Conservation (phyloP, 2,113 vertebrate genomes). For the Rhea pennata region DNA sequence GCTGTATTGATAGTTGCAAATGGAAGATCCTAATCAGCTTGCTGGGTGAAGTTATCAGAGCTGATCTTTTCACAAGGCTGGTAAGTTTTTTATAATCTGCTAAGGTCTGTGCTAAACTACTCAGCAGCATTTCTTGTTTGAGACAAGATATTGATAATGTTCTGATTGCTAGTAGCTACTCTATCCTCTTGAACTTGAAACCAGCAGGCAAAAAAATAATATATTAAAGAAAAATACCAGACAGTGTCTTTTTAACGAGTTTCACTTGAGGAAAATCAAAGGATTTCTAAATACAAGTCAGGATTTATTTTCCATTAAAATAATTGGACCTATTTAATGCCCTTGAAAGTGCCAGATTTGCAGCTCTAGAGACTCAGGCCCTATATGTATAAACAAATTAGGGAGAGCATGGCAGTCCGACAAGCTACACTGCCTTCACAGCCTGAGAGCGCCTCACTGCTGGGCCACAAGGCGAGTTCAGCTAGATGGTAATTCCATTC, state of each 20-base stretch:
- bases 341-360: conserved; percentile 27
- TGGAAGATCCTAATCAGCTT: neutral
- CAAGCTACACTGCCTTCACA: conserved; percentile 29
- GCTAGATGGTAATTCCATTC: conserved; percentile 20
- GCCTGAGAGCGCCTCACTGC: neutral
- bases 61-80: neutral
- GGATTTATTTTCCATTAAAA: conserved; percentile 41
- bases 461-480: conserved; percentile 16
- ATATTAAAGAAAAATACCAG: conserved; percentile 13
- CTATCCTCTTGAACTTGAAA: neutral
- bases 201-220: conserved; percentile 5
- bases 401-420: neutral
- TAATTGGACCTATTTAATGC: conserved; percentile 7
- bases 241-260: neutral
- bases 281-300: conserved; percentile 7
- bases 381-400: conserved; percentile 32
- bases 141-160: neutral
- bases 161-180: neutral
- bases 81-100: neutral
- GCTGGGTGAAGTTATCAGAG: neutral
- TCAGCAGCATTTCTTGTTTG: neutral
- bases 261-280: conserved; percentile 29
- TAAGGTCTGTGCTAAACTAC: neutral
- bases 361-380: conserved; percentile 15
- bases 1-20: neutral